Evolutionary conservation across 2,797 vertebrate genomes (phyloP).

Genomic region (Oreortyx pictus): DNA sequence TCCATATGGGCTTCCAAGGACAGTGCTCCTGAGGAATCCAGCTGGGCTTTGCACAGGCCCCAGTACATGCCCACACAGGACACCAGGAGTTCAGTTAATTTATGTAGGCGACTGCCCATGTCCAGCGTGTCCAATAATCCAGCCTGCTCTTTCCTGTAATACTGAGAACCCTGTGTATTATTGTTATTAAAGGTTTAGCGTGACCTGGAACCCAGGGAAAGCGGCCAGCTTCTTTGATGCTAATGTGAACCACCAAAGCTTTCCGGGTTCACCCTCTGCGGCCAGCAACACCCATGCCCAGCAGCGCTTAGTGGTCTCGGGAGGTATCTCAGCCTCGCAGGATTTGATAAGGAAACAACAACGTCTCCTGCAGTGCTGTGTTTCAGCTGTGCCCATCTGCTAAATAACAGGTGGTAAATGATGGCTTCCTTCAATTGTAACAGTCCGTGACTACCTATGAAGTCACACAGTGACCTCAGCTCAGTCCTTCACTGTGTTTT

Average conservation of each 20-base stretch:
- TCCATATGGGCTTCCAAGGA: background rate
- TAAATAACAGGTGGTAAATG: constrained; percentile 48
- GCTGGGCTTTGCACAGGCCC: background rate
- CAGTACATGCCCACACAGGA: background rate
- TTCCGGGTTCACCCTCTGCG: background rate
- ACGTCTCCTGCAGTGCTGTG: background rate
- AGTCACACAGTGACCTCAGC: constrained; percentile 59
- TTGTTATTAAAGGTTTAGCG: constrained; percentile 28
- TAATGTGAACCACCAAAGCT: constrained; percentile 33
- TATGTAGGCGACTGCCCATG: constrained; percentile 58
- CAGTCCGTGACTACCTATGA: constrained; percentile 20
- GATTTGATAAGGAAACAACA: constrained; percentile 54
- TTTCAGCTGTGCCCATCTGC: constrained; percentile 56
- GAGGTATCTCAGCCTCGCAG: constrained; percentile 37
- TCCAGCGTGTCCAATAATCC: constrained; percentile 51
- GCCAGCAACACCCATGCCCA: constrained; percentile 47
- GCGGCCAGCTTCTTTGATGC: constrained; percentile 14
- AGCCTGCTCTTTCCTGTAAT: constrained; percentile 68
- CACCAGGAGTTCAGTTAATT: background rate
- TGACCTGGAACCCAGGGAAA: constrained; percentile 56
- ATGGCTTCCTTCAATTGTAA: constrained; percentile 61
- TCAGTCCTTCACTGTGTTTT: constrained; percentile 31
- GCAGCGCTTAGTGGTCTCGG: constrained; percentile 48
- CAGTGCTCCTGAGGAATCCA: background rate
- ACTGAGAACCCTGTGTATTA: constrained; percentile 18